Conservation (phyloP, 2,113 vertebrate species). For the Mobula birostris region DNA sequence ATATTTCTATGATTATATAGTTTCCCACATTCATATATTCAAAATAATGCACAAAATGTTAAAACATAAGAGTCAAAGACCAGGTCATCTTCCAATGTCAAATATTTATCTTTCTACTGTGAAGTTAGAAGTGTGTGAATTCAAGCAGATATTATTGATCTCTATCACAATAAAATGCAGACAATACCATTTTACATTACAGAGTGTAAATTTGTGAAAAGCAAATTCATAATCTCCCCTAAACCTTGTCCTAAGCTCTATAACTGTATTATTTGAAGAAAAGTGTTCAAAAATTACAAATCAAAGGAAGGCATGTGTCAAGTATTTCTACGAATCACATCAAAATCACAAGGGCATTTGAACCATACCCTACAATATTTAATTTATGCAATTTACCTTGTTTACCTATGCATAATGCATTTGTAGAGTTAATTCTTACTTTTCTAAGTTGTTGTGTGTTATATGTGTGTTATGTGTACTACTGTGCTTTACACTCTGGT, state of each 20-base stretch:
- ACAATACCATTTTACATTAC: no score
- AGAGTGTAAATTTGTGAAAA: no score
- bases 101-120: neutral
- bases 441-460: no score
- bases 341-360: no score
- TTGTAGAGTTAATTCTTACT: no score
- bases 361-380: no score
- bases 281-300: neutral
- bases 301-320: neutral
- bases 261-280: neutral
- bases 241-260: neutral
- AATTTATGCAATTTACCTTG: no score
- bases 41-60: neutral
- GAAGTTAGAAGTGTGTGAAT: neutral
- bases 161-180: neutral
- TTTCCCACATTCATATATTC: neutral
- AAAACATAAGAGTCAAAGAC: neutral
- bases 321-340: neutral
- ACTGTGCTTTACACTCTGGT: no score
- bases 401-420: no score
- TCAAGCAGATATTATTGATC: neutral
- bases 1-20: no score
- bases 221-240: no score
- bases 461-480: no score
- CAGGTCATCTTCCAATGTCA: neutral